Conservation (phyloP, 1,140 invertebrate genomes). For the Pogonus chalceus region DNA sequence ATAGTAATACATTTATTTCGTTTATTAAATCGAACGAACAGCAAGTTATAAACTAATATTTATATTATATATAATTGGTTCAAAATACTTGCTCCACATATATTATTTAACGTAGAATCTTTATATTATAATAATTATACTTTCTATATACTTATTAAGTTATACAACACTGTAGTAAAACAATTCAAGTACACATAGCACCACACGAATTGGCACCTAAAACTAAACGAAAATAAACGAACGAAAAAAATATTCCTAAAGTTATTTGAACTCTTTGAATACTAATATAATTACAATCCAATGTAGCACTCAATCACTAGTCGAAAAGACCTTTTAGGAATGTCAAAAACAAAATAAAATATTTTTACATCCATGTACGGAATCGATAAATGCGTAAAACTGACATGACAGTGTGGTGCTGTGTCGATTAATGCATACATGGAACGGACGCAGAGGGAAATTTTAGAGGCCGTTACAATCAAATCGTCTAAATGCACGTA, state of each 20-base stretch:
- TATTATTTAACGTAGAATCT: too few species aligned
- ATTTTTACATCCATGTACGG: background rate
- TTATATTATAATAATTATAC: background rate
- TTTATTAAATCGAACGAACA: too few species aligned
- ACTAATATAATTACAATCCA: background rate
- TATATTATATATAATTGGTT: too few species aligned
- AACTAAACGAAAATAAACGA: background rate
- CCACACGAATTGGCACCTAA: constrained; percentile 2
- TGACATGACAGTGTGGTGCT: background rate
- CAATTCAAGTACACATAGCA: background rate
- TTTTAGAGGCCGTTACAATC: too few species aligned
- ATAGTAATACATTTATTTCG: too few species aligned
- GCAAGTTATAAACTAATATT: too few species aligned
- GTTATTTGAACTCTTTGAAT: constrained; percentile 1
- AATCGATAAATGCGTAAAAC: background rate
- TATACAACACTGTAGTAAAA: background rate
- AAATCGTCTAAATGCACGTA: too few species aligned
- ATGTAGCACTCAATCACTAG: background rate
- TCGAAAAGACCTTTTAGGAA: background rate
- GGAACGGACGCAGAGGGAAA: too few species aligned
- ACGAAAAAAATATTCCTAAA: too few species aligned
- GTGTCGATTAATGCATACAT: background rate
- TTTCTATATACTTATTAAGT: background rate
- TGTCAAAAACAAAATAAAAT: constrained; percentile 3
- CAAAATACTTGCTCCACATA: too few species aligned